Conservation (phyloP, 2,113 vertebrate genomes). For the Ameiurus melas region DNA sequence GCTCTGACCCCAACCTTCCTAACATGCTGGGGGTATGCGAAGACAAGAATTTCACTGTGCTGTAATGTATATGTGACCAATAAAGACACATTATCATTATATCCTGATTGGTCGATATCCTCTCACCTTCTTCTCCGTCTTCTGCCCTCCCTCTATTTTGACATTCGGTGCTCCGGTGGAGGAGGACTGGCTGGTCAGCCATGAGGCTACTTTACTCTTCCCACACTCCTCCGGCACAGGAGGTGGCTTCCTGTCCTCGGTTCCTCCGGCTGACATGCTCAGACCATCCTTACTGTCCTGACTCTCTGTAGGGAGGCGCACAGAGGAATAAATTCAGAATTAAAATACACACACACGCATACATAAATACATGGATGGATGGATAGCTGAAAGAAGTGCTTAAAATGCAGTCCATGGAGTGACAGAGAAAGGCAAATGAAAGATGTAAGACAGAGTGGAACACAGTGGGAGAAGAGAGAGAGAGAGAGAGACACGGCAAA, state of each 20-base stretch:
- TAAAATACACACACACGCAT: neutral
- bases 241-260: conserved; percentile 79
- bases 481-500: neutral
- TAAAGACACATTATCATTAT: no score
- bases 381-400: no score
- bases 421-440: neutral
- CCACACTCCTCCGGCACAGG: conserved; percentile 84
- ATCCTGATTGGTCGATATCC: no score
- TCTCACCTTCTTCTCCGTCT: conserved; percentile 68
- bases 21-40: no score
- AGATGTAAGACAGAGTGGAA: neutral
- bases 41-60: no score
- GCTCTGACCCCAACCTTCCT: no score
- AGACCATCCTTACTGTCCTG: conserved; percentile 84
- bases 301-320: conserved; percentile 60
- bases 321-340: neutral
- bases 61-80: no score
- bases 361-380: neutral
- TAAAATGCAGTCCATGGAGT: neutral
- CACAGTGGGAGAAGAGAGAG: neutral
- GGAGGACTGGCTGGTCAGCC: conserved; percentile 79
- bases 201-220: conserved; percentile 95
- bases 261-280: conserved; percentile 54
- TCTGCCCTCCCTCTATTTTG: conserved; percentile 62
- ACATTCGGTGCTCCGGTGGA: neutral